Percentiles rank a stretch among this genome's conserved stretches.
Evolutionary conservation across 1,140 invertebrate species (phyloP).

Genomic region (Neotoxoptera formosana): DNA sequence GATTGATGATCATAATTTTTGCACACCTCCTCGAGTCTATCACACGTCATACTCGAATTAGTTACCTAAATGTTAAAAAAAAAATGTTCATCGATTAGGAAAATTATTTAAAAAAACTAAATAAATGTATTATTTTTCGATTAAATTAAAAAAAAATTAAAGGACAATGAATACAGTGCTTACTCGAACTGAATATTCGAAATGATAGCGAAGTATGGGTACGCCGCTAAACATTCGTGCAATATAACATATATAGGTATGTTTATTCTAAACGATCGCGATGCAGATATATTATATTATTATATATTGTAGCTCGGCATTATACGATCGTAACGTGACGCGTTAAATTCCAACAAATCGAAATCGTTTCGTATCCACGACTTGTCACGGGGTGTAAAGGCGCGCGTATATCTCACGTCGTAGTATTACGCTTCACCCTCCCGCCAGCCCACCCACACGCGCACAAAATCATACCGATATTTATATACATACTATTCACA

Average conservation of each 20-base stretch:
- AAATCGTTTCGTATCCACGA: background rate
- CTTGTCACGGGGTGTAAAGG: background rate
- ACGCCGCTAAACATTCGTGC: background rate
- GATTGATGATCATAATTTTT: background rate
- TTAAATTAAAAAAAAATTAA: background rate
- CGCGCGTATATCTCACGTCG: background rate
- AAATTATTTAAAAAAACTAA: background rate
- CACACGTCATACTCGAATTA: background rate
- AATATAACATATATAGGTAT: too few species aligned
- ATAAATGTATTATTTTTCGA: background rate
- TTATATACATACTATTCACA: conserved; percentile 30
- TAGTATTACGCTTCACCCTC: background rate
- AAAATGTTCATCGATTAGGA: background rate
- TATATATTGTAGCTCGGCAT: background rate
- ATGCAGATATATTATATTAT: too few species aligned
- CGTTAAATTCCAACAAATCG: conserved; percentile 5
- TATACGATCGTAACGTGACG: background rate
- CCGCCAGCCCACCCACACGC: too few species aligned
- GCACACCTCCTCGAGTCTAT: background rate
- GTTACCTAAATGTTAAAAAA: background rate
- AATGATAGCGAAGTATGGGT: background rate
- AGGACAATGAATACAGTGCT: too few species aligned
- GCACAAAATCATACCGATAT: background rate
- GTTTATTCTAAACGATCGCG: background rate
- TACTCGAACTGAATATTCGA: background rate